Conservation (phyloP, 2,888 invertebrate genomes). For the Anthrax anthrax region DNA sequence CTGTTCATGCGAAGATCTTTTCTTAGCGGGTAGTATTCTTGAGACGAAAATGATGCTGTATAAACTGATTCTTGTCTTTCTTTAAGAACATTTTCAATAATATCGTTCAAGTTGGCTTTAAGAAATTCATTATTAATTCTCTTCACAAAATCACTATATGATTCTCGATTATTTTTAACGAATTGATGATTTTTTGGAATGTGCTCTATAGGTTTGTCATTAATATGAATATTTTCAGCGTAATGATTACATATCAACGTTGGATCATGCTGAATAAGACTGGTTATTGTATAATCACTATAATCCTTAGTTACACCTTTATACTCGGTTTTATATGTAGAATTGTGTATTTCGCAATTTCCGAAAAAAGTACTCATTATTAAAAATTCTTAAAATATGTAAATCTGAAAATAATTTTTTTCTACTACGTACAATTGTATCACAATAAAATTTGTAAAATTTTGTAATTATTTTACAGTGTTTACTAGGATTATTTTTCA, state of each 20-base stretch:
- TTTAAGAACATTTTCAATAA: conserved; percentile 9
- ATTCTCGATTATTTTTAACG: conserved; percentile 4
- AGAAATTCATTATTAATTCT: neutral
- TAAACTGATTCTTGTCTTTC: conserved; percentile 15
- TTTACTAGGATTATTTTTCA: no score
- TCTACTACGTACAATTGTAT: no score
- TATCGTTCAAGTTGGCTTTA: no score
- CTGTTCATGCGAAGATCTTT: conserved; percentile 6
- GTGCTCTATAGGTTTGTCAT: conserved; percentile 2
- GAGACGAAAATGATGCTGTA: conserved; percentile 15
- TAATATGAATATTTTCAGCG: conserved; percentile 6
- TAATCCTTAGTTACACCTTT: neutral
- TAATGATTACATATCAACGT: conserved; percentile 6
- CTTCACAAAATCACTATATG: conserved; percentile 5
- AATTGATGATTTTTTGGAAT: neutral
- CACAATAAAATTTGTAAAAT: no score
- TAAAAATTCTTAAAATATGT: no score
- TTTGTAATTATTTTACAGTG: no score
- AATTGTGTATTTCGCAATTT: conserved; percentile 4
- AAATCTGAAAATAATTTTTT: no score
- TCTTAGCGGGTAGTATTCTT: conserved; percentile 16
- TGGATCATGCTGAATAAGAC: neutral
- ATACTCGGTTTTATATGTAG: conserved; percentile 1
- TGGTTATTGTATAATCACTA: neutral
- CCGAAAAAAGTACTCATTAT: conserved; percentile 6